Evolutionary conservation across 2,113 vertebrate genomes (phyloP), one percentile per base, ranked within the genome.

Genomic region (Otus sunia): DNA sequence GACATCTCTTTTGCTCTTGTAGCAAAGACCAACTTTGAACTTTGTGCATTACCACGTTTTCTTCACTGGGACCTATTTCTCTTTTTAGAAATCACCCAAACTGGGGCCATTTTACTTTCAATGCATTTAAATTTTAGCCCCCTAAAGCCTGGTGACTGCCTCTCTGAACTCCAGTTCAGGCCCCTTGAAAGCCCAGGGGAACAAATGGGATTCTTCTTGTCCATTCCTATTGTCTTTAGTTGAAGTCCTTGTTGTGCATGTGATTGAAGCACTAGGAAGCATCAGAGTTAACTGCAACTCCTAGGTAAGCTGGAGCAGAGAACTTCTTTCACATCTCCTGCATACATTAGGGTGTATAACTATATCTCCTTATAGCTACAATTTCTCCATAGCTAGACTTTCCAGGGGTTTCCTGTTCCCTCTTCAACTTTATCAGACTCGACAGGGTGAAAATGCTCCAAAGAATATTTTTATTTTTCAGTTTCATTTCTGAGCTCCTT

Each of bases 141-240:
- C 13, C 37, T 73, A 41, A 56, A 81, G 36, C 15, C 55, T 66
- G 23, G 10, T 36, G 36, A 58, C 41, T 41, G 10, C 22, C n/a
- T 55, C 47, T 17, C 36, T 55, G 30, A 59, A 32, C 43, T 78
- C 39, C 12, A 72, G 2, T 37, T 63, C 0, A 0, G 39, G 29
- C 5, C 6, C 9, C 17, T 80, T 73, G 52, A 75, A 55, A 85
- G 43, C 21, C 2, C 1, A 71, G 18, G 10, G 39, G 29, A 72
- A 34, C 3, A 90, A 78, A 71, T 11, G 9, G 37, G 55, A 50
- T 41, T 74, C 34, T 67, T 37, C 69, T 16, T 3, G 3, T 18
- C 32, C 0, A 0, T 72, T 22, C 78, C 29, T n/a, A 25, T 45
- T 2, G 1, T 34, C n/a, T 72, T 88, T 34, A 69, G 66, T 23